Evolutionary conservation across 1,140 invertebrate genomes (phyloP), one percentile per base, ranked within the genome.

Genomic region (Drosophila baimaii): DNA sequence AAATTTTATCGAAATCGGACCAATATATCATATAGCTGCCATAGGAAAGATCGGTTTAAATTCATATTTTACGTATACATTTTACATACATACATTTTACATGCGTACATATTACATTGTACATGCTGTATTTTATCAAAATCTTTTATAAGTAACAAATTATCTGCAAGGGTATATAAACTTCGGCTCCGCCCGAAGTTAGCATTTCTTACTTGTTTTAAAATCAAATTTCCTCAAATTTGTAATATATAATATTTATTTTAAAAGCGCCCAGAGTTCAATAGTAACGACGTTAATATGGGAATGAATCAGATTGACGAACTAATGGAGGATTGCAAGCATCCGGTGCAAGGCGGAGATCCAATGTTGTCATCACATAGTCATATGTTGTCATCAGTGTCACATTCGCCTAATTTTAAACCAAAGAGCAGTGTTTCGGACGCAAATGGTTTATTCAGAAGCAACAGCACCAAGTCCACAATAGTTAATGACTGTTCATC

Each of bases 301-400:
- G 95, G 94, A 79, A 93, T 96, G 69, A 94, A 95, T 65, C 95
- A 95, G 68, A 94, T 96, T 66, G 95, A 96, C 76, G 96, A 97
- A 92, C 93, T 96, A 56, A 96, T 97, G 95, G 96, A 96, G 77
- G 96, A 97, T 79, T 89, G 78, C 33, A 96, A 97, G 81, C 94
- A 95, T 15, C 93, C 95, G 0, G 84, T 95, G 2, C 94, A 94
- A 64, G 92, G 93, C 64, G 94, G 95, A 39, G 95, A 96, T 88
- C 95, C 95, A 15, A 96, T 92, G 90, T 44, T 92, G 7, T 92
- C 91, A 13, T 79, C 83, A 15, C 83, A 90, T 46, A 86, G 80
- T 59, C 79, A 92, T 25, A 54, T 92, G 93, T 78, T 92, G 93
- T 79, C 95, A 8, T 94, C 94, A 15, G 94, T 94, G 19, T 93